A percentile compares a stretch with the other conserved stretches of the same genome.
Evolutionary conservation across 2,888 invertebrate genomes (phyloP).

Genomic region (Amphiduros pacificus): DNA sequence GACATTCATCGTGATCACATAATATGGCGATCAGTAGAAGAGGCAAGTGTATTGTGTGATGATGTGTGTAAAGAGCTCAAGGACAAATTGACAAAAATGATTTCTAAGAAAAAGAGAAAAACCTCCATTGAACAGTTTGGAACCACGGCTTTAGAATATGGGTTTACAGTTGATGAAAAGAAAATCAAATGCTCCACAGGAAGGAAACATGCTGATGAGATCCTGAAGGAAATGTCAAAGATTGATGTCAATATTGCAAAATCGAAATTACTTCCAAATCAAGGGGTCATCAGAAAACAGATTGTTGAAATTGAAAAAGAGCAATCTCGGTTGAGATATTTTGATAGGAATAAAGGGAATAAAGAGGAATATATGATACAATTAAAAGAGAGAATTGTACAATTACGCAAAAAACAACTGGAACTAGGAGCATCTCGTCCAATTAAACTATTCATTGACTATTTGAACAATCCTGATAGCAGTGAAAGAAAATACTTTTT

Average conservation of each 20-base stretch:
- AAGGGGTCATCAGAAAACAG: too few species aligned
- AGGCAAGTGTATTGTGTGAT: too few species aligned
- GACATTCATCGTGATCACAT: too few species aligned
- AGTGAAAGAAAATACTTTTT: background rate
- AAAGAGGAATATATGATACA: too few species aligned
- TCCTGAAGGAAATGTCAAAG: background rate
- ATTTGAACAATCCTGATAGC: background rate
- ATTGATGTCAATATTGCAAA: background rate
- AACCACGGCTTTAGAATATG: background rate
- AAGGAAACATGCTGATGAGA: background rate
- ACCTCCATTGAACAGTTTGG: background rate
- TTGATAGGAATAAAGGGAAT: too few species aligned
- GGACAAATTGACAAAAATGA: background rate
- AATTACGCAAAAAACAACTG: background rate
- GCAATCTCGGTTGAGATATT: too few species aligned
- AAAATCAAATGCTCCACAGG: background rate
- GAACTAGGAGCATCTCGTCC: background rate
- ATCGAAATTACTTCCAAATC: too few species aligned
- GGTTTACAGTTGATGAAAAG: background rate
- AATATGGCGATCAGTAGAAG: background rate
- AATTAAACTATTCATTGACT: background rate
- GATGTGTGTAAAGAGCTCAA: too few species aligned
- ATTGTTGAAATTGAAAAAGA: too few species aligned
- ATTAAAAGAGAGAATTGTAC: background rate
- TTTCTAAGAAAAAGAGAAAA: background rate